A percentile compares a stretch with the other conserved stretches of the same genome.
Conservation (phyloP, 2,888 invertebrate species). For the Xylota segnis region DNA sequence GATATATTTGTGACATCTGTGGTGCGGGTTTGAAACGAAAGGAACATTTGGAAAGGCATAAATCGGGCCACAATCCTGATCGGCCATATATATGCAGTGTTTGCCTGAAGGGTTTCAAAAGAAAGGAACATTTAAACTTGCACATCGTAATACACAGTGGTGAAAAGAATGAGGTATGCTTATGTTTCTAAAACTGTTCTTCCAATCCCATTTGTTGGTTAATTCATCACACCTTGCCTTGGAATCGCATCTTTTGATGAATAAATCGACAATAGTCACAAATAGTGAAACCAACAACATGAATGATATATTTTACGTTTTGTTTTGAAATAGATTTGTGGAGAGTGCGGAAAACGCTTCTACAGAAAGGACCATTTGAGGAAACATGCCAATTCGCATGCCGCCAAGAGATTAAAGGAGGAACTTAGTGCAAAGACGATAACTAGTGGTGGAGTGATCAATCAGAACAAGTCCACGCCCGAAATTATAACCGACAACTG, state of each 20-base stretch:
- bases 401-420: slow-evolving; percentile 90
- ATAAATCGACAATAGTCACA: too few relatives aligned
- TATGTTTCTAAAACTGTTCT: too few relatives aligned
- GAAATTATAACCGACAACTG: slow-evolving; percentile 60
- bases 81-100: slow-evolving; percentile 91
- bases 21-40: slow-evolving; percentile 91
- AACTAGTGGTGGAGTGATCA: slow-evolving; percentile 26
- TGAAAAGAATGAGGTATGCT: slow-evolving; percentile 90
- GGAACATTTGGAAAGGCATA: slow-evolving; percentile 91
- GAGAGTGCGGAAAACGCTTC: slow-evolving; percentile 86
- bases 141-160: slow-evolving; percentile 94
- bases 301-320: neutral
- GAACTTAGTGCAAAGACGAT: slow-evolving; percentile 82
- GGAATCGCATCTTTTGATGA: neutral
- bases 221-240: too few relatives aligned
- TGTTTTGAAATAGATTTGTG: slow-evolving; percentile 79
- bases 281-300: too few relatives aligned
- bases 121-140: slow-evolving; percentile 92
- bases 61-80: slow-evolving; percentile 92
- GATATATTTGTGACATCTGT: slow-evolving; percentile 90
- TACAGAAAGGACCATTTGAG: slow-evolving; percentile 92
- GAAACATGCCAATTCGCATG: slow-evolving; percentile 92
- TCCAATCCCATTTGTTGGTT: too few relatives aligned
- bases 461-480: slow-evolving; percentile 57
- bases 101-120: slow-evolving; percentile 92